Percentiles rank a stretch among this genome's conserved stretches.
Conservation (phyloP, 2,113 vertebrate genomes). For the Beaufortia kweichowensis region DNA sequence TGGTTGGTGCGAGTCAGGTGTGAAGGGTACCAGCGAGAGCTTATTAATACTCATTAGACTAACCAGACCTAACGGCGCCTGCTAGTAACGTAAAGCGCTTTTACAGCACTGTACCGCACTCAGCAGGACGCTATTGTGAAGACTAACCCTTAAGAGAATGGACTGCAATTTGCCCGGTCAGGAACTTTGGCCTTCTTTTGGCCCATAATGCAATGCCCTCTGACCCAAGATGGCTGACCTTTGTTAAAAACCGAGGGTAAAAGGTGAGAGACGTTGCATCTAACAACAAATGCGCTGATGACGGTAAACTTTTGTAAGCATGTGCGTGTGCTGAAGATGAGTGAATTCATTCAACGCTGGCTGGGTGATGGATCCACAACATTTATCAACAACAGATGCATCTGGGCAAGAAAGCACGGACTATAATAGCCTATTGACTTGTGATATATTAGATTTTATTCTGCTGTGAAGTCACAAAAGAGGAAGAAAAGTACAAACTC, state of each 20-base stretch:
- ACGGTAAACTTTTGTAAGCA: constrained; percentile 27
- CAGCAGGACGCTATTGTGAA: constrained; percentile 78
- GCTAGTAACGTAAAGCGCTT: constrained; percentile 76
- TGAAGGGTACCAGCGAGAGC: constrained; percentile 73
- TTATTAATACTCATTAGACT: constrained; percentile 87
- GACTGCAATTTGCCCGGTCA: constrained; percentile 87
- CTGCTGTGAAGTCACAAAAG: constrained; percentile 15
- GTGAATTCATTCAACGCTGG: constrained; percentile 34
- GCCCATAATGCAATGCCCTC: constrained; percentile 76
- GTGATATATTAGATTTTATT: constrained; percentile 48
- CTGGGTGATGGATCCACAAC: constrained; percentile 38
- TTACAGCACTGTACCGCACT: constrained; percentile 77
- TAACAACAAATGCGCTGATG: constrained; percentile 44
- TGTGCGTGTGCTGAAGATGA: constrained; percentile 38
- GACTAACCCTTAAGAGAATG: constrained; percentile 73
- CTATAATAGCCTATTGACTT: constrained; percentile 42
- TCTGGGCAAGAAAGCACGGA: constrained; percentile 26
- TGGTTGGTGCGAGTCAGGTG: constrained; percentile 65
- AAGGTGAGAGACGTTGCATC: background rate
- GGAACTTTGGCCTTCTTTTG: constrained; percentile 77
- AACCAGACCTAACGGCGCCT: constrained; percentile 79
- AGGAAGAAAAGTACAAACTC: constrained; percentile 27
- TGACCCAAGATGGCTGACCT: constrained; percentile 61
- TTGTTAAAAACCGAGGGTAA: constrained; percentile 55
- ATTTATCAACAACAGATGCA: constrained; percentile 50